Percentiles rank a stretch among this genome's conserved stretches.
These are phyloP conservation scores for Heterodera carotae DNA, from an alignment of 1,140 invertebrate genomes.

Conservation along the genomic window DNA sequence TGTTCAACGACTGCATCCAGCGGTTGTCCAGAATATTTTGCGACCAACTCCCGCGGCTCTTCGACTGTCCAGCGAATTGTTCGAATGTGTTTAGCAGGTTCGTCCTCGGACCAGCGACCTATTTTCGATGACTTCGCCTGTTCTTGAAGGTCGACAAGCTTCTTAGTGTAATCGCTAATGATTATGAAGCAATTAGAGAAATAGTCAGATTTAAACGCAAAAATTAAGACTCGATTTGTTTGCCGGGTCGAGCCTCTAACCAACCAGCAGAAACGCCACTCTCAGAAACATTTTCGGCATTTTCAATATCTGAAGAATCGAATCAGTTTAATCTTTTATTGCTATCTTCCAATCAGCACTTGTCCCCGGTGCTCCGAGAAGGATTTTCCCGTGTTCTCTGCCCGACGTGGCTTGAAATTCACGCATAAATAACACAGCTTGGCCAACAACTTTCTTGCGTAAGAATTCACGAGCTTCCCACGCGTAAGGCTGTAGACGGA, in stretches of 20 bases:
- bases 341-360: slow-evolving; percentile 42
- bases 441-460: slow-evolving; percentile 85
- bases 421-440: slow-evolving; percentile 77
- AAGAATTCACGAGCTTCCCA: slow-evolving; percentile 94
- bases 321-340: slow-evolving; percentile 13
- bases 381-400: slow-evolving; percentile 84
- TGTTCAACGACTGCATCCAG: slow-evolving; percentile 70
- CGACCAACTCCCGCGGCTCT: slow-evolving; percentile 79
- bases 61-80: slow-evolving; percentile 85
- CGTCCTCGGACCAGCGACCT: slow-evolving; percentile 76
- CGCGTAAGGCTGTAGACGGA: slow-evolving; percentile 81
- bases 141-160: slow-evolving; percentile 84
- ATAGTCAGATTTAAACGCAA: slow-evolving; percentile 1
- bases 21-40: slow-evolving; percentile 78
- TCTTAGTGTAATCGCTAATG: slow-evolving; percentile 65
- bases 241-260: slow-evolving; percentile 79
- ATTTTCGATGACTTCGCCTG: slow-evolving; percentile 81
- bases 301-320: slow-evolving; percentile 35
- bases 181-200: not conserved
- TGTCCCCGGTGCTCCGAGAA: slow-evolving; percentile 68
- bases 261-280: slow-evolving; percentile 82
- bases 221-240: slow-evolving; percentile 71
- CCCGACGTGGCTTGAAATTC: slow-evolving; percentile 71
- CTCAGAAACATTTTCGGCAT: slow-evolving; percentile 83
- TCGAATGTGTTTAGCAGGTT: slow-evolving; percentile 75